Evolutionary conservation across 30 jellyfish, hydroid and myxozoan genomes (phyloP), one percentile per base, ranked within the genome.

Genomic region (Sanderia malayensis): DNA sequence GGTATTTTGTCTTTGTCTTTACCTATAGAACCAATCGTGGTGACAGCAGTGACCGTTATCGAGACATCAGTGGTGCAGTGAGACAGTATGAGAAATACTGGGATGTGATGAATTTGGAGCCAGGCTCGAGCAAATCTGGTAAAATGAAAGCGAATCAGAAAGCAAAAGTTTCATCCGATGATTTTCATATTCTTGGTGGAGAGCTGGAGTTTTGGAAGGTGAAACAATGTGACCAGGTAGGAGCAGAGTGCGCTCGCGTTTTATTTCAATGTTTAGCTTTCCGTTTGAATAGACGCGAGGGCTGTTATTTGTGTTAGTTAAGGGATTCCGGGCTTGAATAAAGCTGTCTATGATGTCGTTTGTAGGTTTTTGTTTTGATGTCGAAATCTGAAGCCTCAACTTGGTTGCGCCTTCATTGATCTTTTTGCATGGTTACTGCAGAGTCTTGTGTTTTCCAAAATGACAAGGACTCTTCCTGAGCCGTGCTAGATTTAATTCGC

Each of bases 181-280:
- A 74, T n/a, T 37, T 69, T 21, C 49, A 58, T 3, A 57, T 34
- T 59, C 70, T 60, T 19, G 59, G 32, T 30, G 65, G 67, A 1
- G 86, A 74, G 18, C 19, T 74, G 24, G 86, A 74, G 34, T 74
- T 74, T 37, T 74, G 86, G 86, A 59, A n/a, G n/a, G n/a, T n/a
- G n/a, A n/a, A n/a, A n/a, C n/a, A n/a, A n/a, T n/a, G n/a, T n/a
- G n/a, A n/a, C n/a, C n/a, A n/a, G n/a, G n/a, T n/a, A n/a, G n/a
- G n/a, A n/a, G n/a, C n/a, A n/a, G n/a, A n/a, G n/a, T n/a, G n/a
- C n/a, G n/a, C n/a, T n/a, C n/a, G n/a, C n/a, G n/a, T n/a, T n/a
- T n/a, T n/a, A n/a, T n/a, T n/a, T n/a, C n/a, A n/a, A n/a, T n/a
- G n/a, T n/a, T n/a, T n/a, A n/a, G n/a, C n/a, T n/a, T n/a, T n/a